These are phyloP conservation scores for Tricholaema leucomelas DNA, from an alignment of 2,113 vertebrate genomes.

Conservation along the genomic window DNA sequence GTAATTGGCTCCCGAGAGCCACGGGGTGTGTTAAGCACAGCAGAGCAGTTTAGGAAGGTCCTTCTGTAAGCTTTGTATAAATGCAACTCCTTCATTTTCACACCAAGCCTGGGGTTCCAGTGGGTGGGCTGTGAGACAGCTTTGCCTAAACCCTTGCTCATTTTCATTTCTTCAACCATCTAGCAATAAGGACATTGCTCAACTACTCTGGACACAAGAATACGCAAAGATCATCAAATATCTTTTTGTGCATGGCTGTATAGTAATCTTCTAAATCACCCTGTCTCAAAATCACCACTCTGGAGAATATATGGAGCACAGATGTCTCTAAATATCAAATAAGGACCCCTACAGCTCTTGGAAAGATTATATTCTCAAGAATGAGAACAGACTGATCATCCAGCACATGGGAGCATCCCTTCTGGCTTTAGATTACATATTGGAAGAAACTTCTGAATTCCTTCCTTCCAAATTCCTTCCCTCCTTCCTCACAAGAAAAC, in stretches of 20 bases:
- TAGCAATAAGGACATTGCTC: background rate
- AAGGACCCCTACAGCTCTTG: background rate
- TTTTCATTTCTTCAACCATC: background rate
- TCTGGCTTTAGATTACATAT: background rate
- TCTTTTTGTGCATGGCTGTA: background rate
- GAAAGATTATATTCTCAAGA: background rate
- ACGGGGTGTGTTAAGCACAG: background rate
- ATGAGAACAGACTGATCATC: background rate
- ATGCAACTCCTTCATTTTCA: background rate
- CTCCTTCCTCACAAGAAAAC: too few species aligned
- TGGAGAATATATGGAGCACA: background rate
- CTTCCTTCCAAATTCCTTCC: too few species aligned
- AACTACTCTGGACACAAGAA: background rate
- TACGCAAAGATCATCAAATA: background rate
- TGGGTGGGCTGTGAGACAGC: background rate
- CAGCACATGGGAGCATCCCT: background rate
- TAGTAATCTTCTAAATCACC: background rate
- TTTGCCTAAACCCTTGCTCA: background rate
- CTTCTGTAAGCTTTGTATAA: constrained; percentile 8
- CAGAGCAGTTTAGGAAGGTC: background rate
- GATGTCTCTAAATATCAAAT: background rate
- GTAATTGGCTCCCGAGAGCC: constrained; percentile 21
- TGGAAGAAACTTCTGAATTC: too few species aligned
- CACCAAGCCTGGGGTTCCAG: background rate
- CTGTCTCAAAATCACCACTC: background rate